These are phyloP conservation scores for Ageneiosus marmoratus DNA, from an alignment of 2,113 vertebrate species.

Conservation along the genomic window DNA sequence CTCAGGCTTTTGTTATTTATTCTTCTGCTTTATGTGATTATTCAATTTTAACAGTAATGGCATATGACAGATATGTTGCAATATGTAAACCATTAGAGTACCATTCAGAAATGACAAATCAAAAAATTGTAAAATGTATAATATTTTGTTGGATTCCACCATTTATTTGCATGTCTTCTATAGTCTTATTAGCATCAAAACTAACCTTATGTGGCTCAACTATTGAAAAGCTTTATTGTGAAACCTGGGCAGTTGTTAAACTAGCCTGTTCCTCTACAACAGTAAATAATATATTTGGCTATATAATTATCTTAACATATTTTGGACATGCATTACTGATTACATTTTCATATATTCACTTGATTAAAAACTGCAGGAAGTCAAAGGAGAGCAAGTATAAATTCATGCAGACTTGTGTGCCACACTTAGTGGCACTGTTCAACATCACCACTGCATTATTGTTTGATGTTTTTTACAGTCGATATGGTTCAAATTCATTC, in stretches of 20 bases:
- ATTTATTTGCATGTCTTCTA: slow-evolving; percentile 27
- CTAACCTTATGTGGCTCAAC: slow-evolving; percentile 46
- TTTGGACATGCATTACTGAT: slow-evolving; percentile 50
- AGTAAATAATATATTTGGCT: slow-evolving; percentile 42
- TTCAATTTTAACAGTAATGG: slow-evolving; percentile 52
- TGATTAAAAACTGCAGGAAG: slow-evolving; percentile 33
- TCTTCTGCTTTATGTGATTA: slow-evolving; percentile 49
- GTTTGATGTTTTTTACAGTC: slow-evolving; percentile 51
- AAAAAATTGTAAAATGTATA: slow-evolving; percentile 32
- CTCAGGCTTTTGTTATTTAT: slow-evolving; percentile 51
- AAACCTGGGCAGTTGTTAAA: slow-evolving; percentile 42
- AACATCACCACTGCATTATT: slow-evolving; percentile 43
- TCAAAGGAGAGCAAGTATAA: slow-evolving; percentile 41
- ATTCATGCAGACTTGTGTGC: slow-evolving; percentile 48
- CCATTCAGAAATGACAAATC: slow-evolving; percentile 48
- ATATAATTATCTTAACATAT: slow-evolving; percentile 36
- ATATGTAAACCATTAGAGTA: slow-evolving; percentile 51
- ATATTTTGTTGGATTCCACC: slow-evolving; percentile 46
- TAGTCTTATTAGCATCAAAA: slow-evolving; percentile 21
- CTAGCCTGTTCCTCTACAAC: slow-evolving; percentile 42
- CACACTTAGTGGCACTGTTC: slow-evolving; percentile 37
- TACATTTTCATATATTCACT: slow-evolving; percentile 39
- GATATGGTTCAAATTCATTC: slow-evolving; percentile 45
- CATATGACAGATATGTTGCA: slow-evolving; percentile 51
- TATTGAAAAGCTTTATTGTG: slow-evolving; percentile 52